Evolutionary conservation across 2,888 invertebrate species (phyloP).

Genomic region (Xestobium rufovillosum): DNA sequence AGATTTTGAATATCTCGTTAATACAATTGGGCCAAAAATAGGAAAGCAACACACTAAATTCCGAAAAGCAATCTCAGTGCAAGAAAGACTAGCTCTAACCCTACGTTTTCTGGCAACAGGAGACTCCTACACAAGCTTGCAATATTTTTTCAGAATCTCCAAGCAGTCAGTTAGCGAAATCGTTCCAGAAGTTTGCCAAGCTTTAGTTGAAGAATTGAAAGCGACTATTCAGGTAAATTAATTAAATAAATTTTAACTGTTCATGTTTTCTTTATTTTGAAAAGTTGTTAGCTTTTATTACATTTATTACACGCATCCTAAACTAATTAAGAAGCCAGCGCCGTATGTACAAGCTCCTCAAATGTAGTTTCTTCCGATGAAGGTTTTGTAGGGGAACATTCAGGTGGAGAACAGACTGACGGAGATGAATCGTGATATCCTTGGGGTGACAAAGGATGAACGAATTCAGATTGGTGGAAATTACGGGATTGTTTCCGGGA

Average conservation of each 20-base stretch:
- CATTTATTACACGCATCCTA: slow-evolving; percentile 1
- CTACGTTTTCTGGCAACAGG: slow-evolving; percentile 13
- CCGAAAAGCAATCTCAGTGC: slow-evolving; percentile 3
- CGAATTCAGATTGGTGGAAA: background rate
- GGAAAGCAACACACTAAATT: slow-evolving; percentile 10
- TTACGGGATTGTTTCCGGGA: slow-evolving; percentile 1
- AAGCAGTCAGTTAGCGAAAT: slow-evolving; percentile 10
- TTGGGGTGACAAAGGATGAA: background rate
- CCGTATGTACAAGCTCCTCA: background rate
- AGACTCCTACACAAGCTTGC: slow-evolving; percentile 1
- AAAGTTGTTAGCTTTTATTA: background rate
- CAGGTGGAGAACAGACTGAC: slow-evolving; percentile 1
- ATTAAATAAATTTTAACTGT: background rate
- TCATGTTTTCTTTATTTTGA: background rate
- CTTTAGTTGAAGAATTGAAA: slow-evolving; percentile 9
- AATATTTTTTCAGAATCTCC: slow-evolving; percentile 8
- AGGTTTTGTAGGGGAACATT: background rate
- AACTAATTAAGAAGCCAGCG: background rate
- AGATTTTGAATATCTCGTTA: slow-evolving; percentile 9
- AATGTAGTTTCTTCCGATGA: slow-evolving; percentile 3
- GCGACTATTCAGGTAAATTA: slow-evolving; percentile 10
- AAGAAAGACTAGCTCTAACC: slow-evolving; percentile 8
- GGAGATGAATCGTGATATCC: slow-evolving; percentile 2
- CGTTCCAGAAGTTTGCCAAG: slow-evolving; percentile 11
- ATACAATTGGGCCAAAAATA: slow-evolving; percentile 10